These are phyloP conservation scores for Ailuropoda melanoleuca DNA, from an alignment of 2,113 vertebrate species.

Conservation along the genomic window DNA sequence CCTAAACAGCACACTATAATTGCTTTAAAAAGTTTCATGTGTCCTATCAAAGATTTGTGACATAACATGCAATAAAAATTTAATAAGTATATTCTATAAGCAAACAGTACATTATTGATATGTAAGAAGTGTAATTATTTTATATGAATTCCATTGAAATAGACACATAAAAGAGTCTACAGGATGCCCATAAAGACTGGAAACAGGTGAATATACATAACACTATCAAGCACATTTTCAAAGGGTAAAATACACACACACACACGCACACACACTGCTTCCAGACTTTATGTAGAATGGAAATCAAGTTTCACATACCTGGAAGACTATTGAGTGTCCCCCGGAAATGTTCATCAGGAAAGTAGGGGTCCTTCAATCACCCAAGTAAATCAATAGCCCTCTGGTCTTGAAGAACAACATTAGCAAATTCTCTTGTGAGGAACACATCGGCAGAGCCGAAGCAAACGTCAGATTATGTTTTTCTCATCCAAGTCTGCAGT, in stretches of 20 bases:
- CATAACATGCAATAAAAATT: background rate
- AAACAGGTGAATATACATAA: background rate
- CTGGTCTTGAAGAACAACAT: slow-evolving; percentile 67
- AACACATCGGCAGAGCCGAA: slow-evolving; percentile 73
- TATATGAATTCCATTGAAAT: background rate
- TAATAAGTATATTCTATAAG: background rate
- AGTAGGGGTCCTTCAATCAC: slow-evolving; percentile 75
- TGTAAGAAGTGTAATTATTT: background rate
- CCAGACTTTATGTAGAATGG: background rate
- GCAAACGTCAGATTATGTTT: slow-evolving; percentile 67
- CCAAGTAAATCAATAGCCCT: slow-evolving; percentile 58
- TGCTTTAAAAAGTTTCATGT: background rate
- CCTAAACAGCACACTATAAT: background rate
- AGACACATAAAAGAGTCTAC: background rate
- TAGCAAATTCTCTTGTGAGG: slow-evolving; percentile 65
- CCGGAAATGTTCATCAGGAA: slow-evolving; percentile 77
- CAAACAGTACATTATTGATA: background rate
- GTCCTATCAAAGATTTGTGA: background rate
- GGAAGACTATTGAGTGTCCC: slow-evolving; percentile 69
- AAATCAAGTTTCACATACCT: slow-evolving; percentile 41
- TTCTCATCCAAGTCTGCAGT: background rate
- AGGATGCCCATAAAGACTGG: background rate
- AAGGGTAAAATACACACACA: background rate
- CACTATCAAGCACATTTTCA: background rate
- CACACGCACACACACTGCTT: background rate